A percentile compares a stretch with the other conserved stretches of the same genome.
phyloP scores from a whole-genome alignment of 2,797 vertebrate species.

The Pterois miles region DNA sequence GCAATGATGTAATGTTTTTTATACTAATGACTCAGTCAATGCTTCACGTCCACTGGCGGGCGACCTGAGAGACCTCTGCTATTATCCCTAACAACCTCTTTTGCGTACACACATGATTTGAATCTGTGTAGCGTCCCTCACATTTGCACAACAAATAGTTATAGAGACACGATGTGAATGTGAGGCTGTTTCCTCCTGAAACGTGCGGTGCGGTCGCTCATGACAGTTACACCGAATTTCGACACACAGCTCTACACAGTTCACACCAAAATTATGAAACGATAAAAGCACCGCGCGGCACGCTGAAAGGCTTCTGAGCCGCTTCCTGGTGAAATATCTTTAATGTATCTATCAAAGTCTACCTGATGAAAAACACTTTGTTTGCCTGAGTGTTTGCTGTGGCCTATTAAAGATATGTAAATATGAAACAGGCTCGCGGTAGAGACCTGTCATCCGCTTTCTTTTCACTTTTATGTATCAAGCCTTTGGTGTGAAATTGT shows the following conservation, averaged over 20 bases:
- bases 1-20: neutral
- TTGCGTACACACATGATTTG: neutral
- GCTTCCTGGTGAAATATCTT: constrained; percentile 46
- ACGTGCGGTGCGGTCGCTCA: neutral
- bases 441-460: constrained; percentile 16
- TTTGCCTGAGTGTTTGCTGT: constrained; percentile 32
- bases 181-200: constrained; percentile 6
- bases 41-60: neutral
- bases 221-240: neutral
- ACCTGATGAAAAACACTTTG: constrained; percentile 50
- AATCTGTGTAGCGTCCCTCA: neutral
- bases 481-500: constrained; percentile 23
- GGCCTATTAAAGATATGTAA: constrained; percentile 49
- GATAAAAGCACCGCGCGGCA: constrained; percentile 35
- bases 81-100: neutral
- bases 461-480: neutral
- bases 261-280: constrained; percentile 12
- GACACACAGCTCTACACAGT: neutral
- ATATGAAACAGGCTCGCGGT: constrained; percentile 27
- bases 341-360: constrained; percentile 60
- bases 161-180: constrained; percentile 1
- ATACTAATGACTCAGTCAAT: neutral
- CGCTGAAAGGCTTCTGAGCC: constrained; percentile 27
- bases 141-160: constrained; percentile 39
- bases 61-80: neutral